A percentile compares a stretch with the other conserved stretches of the same genome.
These are phyloP conservation scores for Autographa pulchrina DNA, from an alignment of 2,888 invertebrate genomes.

Conservation along the genomic window DNA sequence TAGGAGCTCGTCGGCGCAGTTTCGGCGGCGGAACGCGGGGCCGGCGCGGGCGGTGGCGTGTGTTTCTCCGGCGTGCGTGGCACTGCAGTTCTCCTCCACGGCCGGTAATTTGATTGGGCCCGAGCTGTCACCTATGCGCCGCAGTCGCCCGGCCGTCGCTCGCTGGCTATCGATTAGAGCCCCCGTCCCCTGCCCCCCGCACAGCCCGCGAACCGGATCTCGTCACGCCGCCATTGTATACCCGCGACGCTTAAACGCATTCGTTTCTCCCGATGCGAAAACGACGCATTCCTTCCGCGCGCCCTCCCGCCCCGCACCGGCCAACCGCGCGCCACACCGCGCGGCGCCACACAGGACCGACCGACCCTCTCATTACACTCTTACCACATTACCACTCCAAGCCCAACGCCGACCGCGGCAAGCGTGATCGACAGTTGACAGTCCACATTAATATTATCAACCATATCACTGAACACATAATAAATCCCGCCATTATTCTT, in stretches of 20 bases:
- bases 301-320: slow-evolving; percentile 79
- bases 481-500: slow-evolving; percentile 51
- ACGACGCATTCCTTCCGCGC: slow-evolving; percentile 90
- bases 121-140: slow-evolving; percentile 89
- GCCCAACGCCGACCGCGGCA: slow-evolving; percentile 57
- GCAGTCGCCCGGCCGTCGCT: slow-evolving; percentile 88
- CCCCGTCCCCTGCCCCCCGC: slow-evolving; percentile 81
- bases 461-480: slow-evolving; percentile 45
- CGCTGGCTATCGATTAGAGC: slow-evolving; percentile 89
- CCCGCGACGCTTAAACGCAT: slow-evolving; percentile 90
- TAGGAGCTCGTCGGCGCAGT: slow-evolving; percentile 67
- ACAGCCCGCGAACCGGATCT: slow-evolving; percentile 89
- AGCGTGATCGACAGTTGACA: slow-evolving; percentile 53
- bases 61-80: slow-evolving; percentile 80
- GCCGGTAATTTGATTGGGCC: slow-evolving; percentile 89
- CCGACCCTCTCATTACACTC: slow-evolving; percentile 85
- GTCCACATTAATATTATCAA: slow-evolving; percentile 52
- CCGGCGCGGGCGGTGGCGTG: slow-evolving; percentile 66
- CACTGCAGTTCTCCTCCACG: slow-evolving; percentile 84
- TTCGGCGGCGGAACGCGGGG: slow-evolving; percentile 70
- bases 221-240: slow-evolving; percentile 90
- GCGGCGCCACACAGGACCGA: slow-evolving; percentile 75
- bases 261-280: slow-evolving; percentile 90
- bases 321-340: slow-evolving; percentile 73
- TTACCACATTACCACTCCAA: slow-evolving; percentile 72